Conservation (phyloP, 2,113 vertebrate species). For the Laticauda laticaudata region DNA sequence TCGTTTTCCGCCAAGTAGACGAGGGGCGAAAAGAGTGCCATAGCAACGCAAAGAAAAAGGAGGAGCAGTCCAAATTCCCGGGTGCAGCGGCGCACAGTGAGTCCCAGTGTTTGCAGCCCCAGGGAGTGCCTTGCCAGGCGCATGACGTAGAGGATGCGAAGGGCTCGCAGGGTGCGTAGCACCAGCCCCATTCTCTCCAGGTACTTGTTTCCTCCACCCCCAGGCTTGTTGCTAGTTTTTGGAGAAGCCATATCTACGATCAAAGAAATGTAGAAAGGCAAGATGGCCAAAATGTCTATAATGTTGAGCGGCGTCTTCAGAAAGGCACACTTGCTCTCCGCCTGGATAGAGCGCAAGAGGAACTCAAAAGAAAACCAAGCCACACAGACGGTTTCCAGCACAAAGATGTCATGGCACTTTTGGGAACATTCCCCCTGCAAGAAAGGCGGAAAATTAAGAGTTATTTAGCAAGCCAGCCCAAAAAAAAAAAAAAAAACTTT, state of each 20-base stretch:
- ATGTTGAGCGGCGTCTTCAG: constrained; percentile 90
- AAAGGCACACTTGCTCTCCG: constrained; percentile 89
- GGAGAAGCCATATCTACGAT: constrained; percentile 81
- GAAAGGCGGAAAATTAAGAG: not conserved
- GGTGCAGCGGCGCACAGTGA: constrained; percentile 89
- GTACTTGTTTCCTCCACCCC: constrained; percentile 78
- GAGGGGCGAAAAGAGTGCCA: constrained; percentile 91
- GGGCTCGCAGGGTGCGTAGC: constrained; percentile 86
- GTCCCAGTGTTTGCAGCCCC: constrained; percentile 89
- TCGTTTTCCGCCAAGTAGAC: constrained; percentile 94
- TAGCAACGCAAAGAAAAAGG: constrained; percentile 93
- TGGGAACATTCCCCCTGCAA: constrained; percentile 89
- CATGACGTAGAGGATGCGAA: constrained; percentile 95
- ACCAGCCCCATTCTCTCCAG: constrained; percentile 90
- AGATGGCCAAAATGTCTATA: constrained; percentile 90
- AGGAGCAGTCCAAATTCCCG: constrained; percentile 90
- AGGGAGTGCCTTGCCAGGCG: constrained; percentile 89
- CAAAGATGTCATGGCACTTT: constrained; percentile 89
- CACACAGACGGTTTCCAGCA: constrained; percentile 93
- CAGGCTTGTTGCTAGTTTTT: constrained; percentile 58
- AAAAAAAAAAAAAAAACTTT: not conserved
- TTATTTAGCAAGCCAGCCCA: constrained; percentile 6
- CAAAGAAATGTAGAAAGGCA: constrained; percentile 93
- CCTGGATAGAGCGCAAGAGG: constrained; percentile 90
- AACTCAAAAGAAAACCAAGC: constrained; percentile 98